phyloP scores from a whole-genome alignment of 2,797 vertebrate species.

The Trachurus trachurus region DNA sequence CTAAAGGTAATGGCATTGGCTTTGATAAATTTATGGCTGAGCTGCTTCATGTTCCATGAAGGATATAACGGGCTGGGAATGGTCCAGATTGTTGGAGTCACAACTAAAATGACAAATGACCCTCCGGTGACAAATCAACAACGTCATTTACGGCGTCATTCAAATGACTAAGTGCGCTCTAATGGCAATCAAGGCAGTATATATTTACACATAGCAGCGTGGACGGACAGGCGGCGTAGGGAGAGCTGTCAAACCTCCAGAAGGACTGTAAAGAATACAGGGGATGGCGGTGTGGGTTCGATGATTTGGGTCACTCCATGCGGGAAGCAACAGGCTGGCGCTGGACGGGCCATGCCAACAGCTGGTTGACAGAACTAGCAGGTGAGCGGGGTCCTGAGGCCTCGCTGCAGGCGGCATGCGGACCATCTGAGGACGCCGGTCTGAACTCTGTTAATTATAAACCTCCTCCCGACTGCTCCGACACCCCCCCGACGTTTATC shows the following conservation, averaged over 20 bases:
- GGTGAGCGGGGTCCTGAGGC: conserved; percentile 41
- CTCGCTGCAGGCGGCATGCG: conserved; percentile 9
- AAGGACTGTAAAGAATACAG: neutral
- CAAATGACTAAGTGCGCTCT: conserved; percentile 66
- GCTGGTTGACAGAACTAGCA: conserved; percentile 45
- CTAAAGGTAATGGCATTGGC: conserved; percentile 83
- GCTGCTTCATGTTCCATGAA: conserved; percentile 74
- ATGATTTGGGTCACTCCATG: conserved; percentile 42
- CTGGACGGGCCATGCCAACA: conserved; percentile 28
- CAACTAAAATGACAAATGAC: conserved; percentile 78
- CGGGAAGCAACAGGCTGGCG: conserved; percentile 32
- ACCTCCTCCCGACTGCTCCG: conserved; percentile 8
- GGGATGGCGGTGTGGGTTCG: conserved; percentile 1
- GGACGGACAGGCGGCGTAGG: neutral
- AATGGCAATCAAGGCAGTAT: conserved; percentile 42
- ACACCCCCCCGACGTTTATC: conserved; percentile 6
- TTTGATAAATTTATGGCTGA: conserved; percentile 83
- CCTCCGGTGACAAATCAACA: conserved; percentile 76
- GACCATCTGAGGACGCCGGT: conserved; percentile 25
- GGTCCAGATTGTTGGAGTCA: conserved; percentile 78
- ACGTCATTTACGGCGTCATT: conserved; percentile 70
- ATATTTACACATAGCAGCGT: conserved; percentile 58
- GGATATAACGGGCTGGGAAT: conserved; percentile 72
- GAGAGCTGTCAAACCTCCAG: conserved; percentile 26
- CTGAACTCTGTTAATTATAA: conserved; percentile 23